Base-by-base conservation (phyloP, 2,797 vertebrate genomes). In the Rhinichthys osculus region DNA sequence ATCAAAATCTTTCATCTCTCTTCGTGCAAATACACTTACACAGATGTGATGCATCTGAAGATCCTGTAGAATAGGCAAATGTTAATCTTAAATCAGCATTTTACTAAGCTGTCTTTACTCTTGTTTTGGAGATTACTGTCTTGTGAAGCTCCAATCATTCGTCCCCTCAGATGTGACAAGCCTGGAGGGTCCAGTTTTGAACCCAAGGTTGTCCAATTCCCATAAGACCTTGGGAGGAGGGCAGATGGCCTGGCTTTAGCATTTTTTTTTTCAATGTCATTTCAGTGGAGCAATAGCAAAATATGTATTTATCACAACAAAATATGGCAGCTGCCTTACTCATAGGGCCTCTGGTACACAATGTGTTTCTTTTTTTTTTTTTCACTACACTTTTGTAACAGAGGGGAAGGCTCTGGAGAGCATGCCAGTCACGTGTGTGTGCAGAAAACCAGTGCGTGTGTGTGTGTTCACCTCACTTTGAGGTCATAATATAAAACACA, bases 91-190 rank as follows among this genome's bases (percentile, higher is more conserved):
- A 85, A 7, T 79, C 54, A 72, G 35, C 74, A 50, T 67, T 85
- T 73, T 70, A 30, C 74, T 78, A 86, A 81, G 1, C 71, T 14
- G 14, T 59, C 62, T 72, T 77, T 85, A 80, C 85, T 88, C 82
- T 81, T 40, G n/a, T 88, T 86, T 85, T 6, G 8, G 52, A 78
- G 89, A 89, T 89, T 89, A 83, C 35, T 44, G 27, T 52, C 74
- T 59, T 78, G 17, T 50, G 82, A 57, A 40, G 70, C 80, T 84
- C 77, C 86, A 88, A 80, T 86, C 82, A 78, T 76, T 81, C 4
- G 71, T 64, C 72, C 64, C 85, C 80, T 42, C 21, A 77, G 64
- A 73, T 78, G 64, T 81, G 70, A 69, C 78, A 59, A 35, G 47
- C 59, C 62, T 64, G 42, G 62, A 76, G 85, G 72, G 50, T 35